Base-by-base conservation (phyloP, 2,113 vertebrate species). In the Larimichthys polyactis region DNA sequence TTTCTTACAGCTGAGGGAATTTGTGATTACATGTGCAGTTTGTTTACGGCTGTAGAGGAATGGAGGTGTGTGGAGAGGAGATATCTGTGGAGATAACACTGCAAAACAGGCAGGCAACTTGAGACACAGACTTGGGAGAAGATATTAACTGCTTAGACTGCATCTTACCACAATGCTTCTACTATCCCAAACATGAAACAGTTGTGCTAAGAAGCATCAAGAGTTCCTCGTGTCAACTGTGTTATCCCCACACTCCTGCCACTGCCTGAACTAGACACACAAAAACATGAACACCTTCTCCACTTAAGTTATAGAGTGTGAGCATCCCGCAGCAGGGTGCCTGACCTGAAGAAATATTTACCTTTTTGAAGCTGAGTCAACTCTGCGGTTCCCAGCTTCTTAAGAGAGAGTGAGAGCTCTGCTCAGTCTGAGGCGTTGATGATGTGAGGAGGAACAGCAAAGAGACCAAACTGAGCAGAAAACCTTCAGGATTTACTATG, bases 261-360 rank as follows among this genome's bases (percentile, higher is more conserved):
- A 43, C 71, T 52, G 3, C 52, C 0, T 51, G 32, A 40, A 84
- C 14, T 27, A 0, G 59, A 52, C 57, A 65, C 19, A 52, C 0
- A 63, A 57, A 75, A 78, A 76, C 72, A 36, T 10, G 10, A 78
- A 79, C 67, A 40, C 65, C 68, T 71, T 52, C 46, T 69, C 52
- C 19, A 11, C 64, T 51, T 71, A 71, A 86, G 63, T 82, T 76
- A 52, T 59, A 55, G 79, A 70, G 60, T 71, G 67, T 63, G 73
- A 86, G 74, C 55, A 14, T 85, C 64, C 17, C 0, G 22, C 36
- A 7, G 80, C 75, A 67, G 9, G 36, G 36, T 63, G 70, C 46
- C 71, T 19, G 78, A 84, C 32, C 79, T 63, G 54, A 1, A 59
- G 78, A 0, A 82, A 78, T 60, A 81, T 89, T 91, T 68, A 87